Evolutionary conservation across 2,797 vertebrate genomes (phyloP).

Genomic region (Melanotaenia maccullochi): DNA sequence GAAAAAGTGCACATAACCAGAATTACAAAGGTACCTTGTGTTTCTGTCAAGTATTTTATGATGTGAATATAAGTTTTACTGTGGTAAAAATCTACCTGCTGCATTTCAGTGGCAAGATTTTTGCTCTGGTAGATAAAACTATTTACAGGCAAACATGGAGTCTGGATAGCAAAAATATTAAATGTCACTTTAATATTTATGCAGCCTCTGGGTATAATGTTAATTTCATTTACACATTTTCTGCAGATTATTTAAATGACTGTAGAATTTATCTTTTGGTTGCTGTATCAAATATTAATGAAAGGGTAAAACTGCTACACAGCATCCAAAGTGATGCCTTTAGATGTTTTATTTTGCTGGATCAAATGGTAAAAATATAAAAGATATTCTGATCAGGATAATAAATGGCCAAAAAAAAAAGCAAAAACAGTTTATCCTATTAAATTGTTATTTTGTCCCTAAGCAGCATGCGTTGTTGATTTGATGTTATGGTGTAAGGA

Average conservation of each 20-base stretch:
- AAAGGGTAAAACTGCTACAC: background rate
- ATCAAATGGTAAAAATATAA: background rate
- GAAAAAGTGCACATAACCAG: background rate
- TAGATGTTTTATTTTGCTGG: background rate
- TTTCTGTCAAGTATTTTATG: background rate
- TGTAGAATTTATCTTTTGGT: background rate
- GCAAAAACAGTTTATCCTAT: background rate
- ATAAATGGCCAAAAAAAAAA: background rate
- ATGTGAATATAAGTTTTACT: background rate
- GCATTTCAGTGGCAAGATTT: background rate
- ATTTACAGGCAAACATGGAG: background rate
- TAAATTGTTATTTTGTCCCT: background rate
- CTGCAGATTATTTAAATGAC: background rate
- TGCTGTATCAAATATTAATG: background rate
- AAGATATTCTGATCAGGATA: background rate
- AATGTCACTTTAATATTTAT: background rate
- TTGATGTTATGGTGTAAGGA: constrained; percentile 3
- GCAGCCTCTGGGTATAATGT: background rate
- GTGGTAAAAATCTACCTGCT: background rate
- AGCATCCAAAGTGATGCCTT: background rate
- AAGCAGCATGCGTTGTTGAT: background rate
- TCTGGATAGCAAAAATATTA: background rate
- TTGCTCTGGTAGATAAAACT: background rate
- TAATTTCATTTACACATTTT: background rate
- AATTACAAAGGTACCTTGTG: background rate